Percentiles rank a stretch among this genome's conserved stretches.
Conservation (phyloP, 2,797 vertebrate genomes). For the Anguilla obscura region DNA sequence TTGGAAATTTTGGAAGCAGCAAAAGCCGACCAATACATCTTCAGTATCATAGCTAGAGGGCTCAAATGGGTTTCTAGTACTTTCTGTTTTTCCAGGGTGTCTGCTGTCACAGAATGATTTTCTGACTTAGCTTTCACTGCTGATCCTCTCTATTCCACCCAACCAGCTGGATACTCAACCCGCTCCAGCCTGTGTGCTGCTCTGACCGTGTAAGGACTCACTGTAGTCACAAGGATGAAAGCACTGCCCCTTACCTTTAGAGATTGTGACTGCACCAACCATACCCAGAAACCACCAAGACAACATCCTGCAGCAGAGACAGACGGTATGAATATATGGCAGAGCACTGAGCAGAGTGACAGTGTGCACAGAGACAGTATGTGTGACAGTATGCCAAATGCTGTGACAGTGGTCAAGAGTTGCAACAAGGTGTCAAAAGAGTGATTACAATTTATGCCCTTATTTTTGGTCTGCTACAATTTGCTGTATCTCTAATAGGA, state of each 20-base stretch:
- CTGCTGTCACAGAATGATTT: neutral
- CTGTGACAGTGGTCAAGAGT: neutral
- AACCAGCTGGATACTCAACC: neutral
- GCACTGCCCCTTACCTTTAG: constrained; percentile 7
- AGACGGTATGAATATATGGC: neutral
- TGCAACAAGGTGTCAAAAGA: neutral
- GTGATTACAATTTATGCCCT: neutral
- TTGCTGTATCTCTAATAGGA: neutral
- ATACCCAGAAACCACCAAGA: neutral
- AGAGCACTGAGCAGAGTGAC: neutral
- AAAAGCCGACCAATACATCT: neutral
- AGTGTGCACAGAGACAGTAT: neutral
- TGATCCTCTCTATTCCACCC: neutral
- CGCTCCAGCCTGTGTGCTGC: neutral
- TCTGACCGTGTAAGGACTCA: neutral
- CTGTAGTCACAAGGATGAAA: neutral
- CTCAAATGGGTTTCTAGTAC: neutral
- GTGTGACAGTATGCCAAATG: neutral
- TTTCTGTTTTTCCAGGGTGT: neutral
- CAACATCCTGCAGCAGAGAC: neutral
- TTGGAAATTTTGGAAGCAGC: neutral
- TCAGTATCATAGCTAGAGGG: neutral
- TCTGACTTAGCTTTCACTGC: neutral
- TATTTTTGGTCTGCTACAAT: neutral
- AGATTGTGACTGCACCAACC: neutral